These are phyloP conservation scores for Tyrannus savana DNA, from an alignment of 2,113 vertebrate species.

Conservation along the genomic window DNA sequence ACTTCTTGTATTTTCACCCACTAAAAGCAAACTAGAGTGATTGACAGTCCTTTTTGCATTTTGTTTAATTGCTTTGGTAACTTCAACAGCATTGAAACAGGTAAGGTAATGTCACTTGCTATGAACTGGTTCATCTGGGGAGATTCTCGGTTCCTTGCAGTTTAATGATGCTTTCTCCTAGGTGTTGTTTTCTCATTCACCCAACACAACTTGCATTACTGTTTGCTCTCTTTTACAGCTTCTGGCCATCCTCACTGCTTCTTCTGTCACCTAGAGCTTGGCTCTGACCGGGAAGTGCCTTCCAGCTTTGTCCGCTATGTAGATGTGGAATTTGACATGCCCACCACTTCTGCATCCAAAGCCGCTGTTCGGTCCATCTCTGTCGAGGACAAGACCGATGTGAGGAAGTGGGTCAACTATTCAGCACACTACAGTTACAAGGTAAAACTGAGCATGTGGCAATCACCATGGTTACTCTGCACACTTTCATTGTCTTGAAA, in stretches of 20 bases:
- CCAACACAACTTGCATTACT: not conserved
- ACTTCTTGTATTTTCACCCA: not conserved
- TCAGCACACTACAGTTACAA: constrained; percentile 88
- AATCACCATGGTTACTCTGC: not conserved
- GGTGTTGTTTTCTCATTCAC: not conserved
- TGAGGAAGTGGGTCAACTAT: constrained; percentile 91
- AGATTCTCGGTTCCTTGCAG: not conserved
- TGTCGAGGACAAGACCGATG: constrained; percentile 77
- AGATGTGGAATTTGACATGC: constrained; percentile 89
- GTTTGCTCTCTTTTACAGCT: constrained; percentile 56
- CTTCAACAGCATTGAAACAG: not conserved
- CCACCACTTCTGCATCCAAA: constrained; percentile 85
- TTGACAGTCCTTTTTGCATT: not conserved
- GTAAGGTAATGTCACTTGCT: not conserved
- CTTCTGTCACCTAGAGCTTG: constrained; percentile 90
- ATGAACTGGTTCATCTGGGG: not conserved
- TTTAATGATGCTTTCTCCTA: not conserved
- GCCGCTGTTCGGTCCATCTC: constrained; percentile 83
- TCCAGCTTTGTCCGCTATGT: constrained; percentile 77
- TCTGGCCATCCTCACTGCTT: constrained; percentile 90
- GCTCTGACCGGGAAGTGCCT: constrained; percentile 89
- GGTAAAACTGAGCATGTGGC: constrained; percentile 67
- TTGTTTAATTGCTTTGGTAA: not conserved
- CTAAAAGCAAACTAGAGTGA: not conserved
- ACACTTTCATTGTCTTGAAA: not conserved